Conservation (phyloP, 2,888 invertebrate species). For the Microctonus aethiopoides region DNA sequence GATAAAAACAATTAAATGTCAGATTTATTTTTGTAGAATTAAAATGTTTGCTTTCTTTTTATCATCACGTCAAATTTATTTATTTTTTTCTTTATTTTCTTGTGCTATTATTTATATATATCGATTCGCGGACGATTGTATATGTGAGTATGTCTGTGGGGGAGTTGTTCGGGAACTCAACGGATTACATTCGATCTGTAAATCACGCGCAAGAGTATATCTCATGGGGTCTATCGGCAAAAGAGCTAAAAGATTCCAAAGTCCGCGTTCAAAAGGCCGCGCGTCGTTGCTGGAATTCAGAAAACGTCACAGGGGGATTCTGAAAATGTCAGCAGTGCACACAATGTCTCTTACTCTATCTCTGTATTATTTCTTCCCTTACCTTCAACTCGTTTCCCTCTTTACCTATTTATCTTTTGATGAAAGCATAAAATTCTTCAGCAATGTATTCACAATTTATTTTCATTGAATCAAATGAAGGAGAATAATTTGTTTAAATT, state of each 20-base stretch:
- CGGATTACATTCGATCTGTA: conserved; percentile 34
- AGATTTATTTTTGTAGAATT: too few species aligned
- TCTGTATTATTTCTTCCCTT: background rate
- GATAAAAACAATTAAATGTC: background rate
- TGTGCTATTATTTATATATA: background rate
- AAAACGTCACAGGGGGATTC: conserved; percentile 56
- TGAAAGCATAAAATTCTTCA: conserved; percentile 8
- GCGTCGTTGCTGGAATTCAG: conserved; percentile 49
- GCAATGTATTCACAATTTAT: background rate
- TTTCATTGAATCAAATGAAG: background rate
- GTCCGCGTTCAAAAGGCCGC: conserved; percentile 54
- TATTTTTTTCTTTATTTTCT: background rate
- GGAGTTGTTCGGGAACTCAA: background rate
- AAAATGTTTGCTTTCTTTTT: too few species aligned
- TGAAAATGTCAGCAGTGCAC: conserved; percentile 58
- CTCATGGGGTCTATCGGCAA: conserved; percentile 31
- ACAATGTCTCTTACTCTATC: background rate
- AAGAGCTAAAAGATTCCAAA: conserved; percentile 34
- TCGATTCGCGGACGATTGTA: background rate
- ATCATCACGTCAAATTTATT: background rate
- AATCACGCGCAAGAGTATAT: conserved; percentile 32
- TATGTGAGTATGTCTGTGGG: conserved; percentile 1
- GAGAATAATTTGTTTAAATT: background rate
- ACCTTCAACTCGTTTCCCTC: background rate
- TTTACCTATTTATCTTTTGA: conserved; percentile 7